Evolutionary conservation across 1,140 invertebrate species (phyloP).

Genomic region (Sinonovacula constricta): DNA sequence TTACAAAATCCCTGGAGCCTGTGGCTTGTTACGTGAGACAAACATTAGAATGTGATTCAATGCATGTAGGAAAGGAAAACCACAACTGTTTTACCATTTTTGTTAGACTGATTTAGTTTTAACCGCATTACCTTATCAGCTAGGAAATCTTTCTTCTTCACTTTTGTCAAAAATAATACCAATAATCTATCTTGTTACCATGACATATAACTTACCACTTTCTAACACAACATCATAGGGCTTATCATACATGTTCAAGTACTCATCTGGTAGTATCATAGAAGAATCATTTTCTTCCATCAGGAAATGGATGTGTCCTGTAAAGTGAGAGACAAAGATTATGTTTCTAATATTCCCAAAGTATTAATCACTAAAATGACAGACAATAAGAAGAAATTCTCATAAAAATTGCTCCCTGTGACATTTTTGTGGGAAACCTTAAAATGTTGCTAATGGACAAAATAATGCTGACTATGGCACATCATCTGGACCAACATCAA

Average conservation of each 20-base stretch:
- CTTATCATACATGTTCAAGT: constrained; percentile 62
- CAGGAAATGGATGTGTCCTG: constrained; percentile 39
- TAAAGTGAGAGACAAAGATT: no score
- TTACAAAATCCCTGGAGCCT: no score
- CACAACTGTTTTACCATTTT: background rate
- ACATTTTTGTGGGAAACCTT: no score
- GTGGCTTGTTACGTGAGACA: background rate
- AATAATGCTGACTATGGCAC: no score
- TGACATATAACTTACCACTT: constrained; percentile 61
- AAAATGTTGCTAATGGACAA: no score
- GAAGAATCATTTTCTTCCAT: constrained; percentile 41
- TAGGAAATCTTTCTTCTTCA: background rate
- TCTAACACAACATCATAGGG: constrained; percentile 70
- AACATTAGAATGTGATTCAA: background rate
- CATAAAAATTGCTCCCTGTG: no score
- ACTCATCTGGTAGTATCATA: constrained; percentile 44
- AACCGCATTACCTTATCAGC: background rate
- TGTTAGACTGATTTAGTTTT: background rate
- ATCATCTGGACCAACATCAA: no score
- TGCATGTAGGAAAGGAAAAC: background rate
- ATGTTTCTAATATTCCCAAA: no score
- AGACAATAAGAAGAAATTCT: no score
- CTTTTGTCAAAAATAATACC: background rate
- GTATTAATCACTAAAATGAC: no score
- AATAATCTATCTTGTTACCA: background rate